A percentile compares a stretch with the other conserved stretches of the same genome.
phyloP scores from a whole-genome alignment of 1,140 invertebrate species.

The Gonioctena quinquepunctata region DNA sequence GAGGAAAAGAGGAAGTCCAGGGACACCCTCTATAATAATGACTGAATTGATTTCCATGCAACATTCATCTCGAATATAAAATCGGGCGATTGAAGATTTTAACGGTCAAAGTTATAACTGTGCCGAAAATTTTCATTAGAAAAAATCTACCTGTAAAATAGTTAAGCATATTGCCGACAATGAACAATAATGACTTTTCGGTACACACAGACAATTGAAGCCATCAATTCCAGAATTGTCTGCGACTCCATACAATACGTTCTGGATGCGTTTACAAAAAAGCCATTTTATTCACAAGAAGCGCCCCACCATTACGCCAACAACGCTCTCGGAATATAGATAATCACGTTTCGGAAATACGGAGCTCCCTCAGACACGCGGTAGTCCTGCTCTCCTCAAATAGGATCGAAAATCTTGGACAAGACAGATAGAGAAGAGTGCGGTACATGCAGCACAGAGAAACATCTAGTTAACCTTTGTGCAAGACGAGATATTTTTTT shows the following conservation, averaged over 20 bases:
- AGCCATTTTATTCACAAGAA: neutral
- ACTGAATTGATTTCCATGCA: too few species aligned
- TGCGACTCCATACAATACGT: too few species aligned
- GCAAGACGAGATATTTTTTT: constrained; percentile 6
- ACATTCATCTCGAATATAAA: too few species aligned
- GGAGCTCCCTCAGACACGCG: constrained; percentile 24
- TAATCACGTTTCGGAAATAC: neutral
- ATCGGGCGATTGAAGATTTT: too few species aligned
- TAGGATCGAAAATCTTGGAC: constrained; percentile 14
- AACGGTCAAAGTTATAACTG: too few species aligned
- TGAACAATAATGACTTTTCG: neutral
- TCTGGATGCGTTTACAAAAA: neutral
- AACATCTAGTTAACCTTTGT: constrained; percentile 30
- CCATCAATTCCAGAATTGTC: too few species aligned
- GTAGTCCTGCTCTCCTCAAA: constrained; percentile 45
- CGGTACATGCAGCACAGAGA: constrained; percentile 43
- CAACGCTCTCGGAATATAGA: too few species aligned
- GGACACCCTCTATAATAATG: too few species aligned
- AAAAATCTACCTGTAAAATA: constrained; percentile 1
- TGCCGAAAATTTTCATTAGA: neutral
- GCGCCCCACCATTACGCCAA: neutral
- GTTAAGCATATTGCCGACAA: neutral
- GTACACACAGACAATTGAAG: neutral
- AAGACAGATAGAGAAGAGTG: constrained; percentile 35
- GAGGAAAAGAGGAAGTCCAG: too few species aligned